Base-by-base conservation (phyloP, 2,113 vertebrate species). In the Ceyx melanurus region DNA sequence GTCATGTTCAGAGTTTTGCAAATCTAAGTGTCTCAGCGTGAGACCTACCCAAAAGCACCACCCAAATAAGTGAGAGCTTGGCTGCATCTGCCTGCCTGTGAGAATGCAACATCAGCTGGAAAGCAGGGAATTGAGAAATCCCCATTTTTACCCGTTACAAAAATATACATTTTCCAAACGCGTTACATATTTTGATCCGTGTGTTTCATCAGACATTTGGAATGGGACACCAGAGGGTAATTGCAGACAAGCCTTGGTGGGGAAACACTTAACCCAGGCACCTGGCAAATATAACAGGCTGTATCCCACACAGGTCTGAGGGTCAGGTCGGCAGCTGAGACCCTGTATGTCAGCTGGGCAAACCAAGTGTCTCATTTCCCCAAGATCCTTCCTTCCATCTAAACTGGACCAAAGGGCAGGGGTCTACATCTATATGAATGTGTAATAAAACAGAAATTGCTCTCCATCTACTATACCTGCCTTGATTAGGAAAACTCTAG, bases 361-460 rank as follows among this genome's bases (percentile, higher is more conserved):
- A 79, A 43, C 2, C 0, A 0, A n/a, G 23, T 2, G 11, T 2
- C 66, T 22, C 13, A 11, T 40, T 56, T 51, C 9, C n/a, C n/a
- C 9, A 6, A 5, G 54, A 4, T 25, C n/a, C 42, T 26, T 15
- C 7, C 8, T n/a, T 51, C 58, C 23, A 14, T 19, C 15, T 46
- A n/a, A 77, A 19, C 29, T 5, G 3, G 7, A 67, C 12, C 1
- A 1, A 10, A 43, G 9, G 29, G 26, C 19, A 62, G 11, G 4
- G 18, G 8, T 16, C 6, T n/a, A n/a, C 21, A 7, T 3, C 29
- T 6, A 5, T n/a, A 16, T 3, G 12, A 48, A 15, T 4, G 9
- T 22, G 17, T 19, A 40, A 29, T 54, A 46, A 61, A 58, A 28
- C 1, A 71, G 12, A 40, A 71, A 57, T 28, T 40, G 6, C 8